Base-by-base conservation (phyloP, 2,888 invertebrate genomes). In the Andrena minutula region DNA sequence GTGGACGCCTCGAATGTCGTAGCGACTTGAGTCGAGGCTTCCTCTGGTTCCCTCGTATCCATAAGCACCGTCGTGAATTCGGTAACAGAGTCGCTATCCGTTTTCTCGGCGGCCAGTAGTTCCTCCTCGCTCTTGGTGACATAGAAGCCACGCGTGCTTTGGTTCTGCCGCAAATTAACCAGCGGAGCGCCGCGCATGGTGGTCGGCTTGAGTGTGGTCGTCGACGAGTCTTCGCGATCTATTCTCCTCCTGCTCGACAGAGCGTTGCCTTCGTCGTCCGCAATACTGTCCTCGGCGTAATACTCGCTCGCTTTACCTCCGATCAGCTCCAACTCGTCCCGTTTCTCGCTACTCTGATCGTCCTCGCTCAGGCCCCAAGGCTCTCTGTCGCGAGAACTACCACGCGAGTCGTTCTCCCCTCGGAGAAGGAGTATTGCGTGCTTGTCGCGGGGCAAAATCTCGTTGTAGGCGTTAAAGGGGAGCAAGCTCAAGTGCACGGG, bases 141-240 rank as follows among this genome's bases (percentile, higher is more conserved):
- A 60, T 86, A 90, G 64, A 90, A 89, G 1, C 89, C 89, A 35
- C 80, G 84, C 0, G 71, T 68, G 12, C 49, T 12, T 20, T 69
- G 26, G 0, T 8, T 80, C 0, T 75, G n/a, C 2, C 73, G 79
- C 20, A 79, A 20, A 30, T 69, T 16, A 1, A 28, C 26, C 0
- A 85, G 30, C 41, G 81, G 81, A 20, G 77, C 80, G 12, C 89
- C 89, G 26, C 88, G 79, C 61, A 89, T 83, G 0, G 90, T 91
- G 1, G 90, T 90, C 10, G 87, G 81, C 53, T 58, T 86, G 0
- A 85, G 26, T 0, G 85, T 79, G 5, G 79, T 86, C 0, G 63
- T 79, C 10, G 56, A 64, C 32, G 64, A 56, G 56, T 75, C 69
- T 41, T 77, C 63, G 58, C 56, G 70, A 64, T 71, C 60, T 35